These are phyloP conservation scores for Druon quercuslanigerum DNA, from an alignment of 1,140 invertebrate species.

Conservation along the genomic window DNA sequence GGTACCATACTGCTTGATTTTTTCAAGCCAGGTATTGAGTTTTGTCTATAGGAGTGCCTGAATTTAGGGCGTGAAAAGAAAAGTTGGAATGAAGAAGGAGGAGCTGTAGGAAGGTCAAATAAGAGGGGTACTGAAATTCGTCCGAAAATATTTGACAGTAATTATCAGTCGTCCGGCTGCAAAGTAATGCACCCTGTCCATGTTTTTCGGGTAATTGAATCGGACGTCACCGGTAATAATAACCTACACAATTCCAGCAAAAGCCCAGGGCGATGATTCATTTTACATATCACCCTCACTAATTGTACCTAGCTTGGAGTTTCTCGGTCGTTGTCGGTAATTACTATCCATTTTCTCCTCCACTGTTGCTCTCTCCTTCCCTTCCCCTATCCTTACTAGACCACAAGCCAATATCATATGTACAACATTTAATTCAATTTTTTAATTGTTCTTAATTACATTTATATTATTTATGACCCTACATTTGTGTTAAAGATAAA, in stretches of 20 bases:
- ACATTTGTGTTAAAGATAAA: too few relatives aligned
- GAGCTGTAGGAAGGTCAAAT: neutral
- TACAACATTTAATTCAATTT: neutral
- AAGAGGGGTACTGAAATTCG: neutral
- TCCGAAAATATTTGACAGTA: slow-evolving; percentile 9
- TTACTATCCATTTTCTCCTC: slow-evolving; percentile 15
- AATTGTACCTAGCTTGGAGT: too few relatives aligned
- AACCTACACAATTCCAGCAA: too few relatives aligned
- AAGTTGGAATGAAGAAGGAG: neutral
- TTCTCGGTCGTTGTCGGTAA: slow-evolving; percentile 48
- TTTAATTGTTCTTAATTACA: neutral
- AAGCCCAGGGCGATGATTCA: too few relatives aligned
- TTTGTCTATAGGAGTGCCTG: neutral
- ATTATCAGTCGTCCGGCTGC: too few relatives aligned
- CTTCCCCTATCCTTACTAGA: neutral
- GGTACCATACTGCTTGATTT: neutral
- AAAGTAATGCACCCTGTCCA: too few relatives aligned
- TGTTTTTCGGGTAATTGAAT: too few relatives aligned
- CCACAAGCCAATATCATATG: neutral
- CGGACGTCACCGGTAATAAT: too few relatives aligned
- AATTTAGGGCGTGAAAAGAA: neutral
- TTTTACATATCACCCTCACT: too few relatives aligned
- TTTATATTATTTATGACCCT: too few relatives aligned
- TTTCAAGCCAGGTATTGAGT: neutral
- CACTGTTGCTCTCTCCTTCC: neutral